Conservation (phyloP, 1,140 invertebrate genomes). For the Drosophila ercepeae region DNA sequence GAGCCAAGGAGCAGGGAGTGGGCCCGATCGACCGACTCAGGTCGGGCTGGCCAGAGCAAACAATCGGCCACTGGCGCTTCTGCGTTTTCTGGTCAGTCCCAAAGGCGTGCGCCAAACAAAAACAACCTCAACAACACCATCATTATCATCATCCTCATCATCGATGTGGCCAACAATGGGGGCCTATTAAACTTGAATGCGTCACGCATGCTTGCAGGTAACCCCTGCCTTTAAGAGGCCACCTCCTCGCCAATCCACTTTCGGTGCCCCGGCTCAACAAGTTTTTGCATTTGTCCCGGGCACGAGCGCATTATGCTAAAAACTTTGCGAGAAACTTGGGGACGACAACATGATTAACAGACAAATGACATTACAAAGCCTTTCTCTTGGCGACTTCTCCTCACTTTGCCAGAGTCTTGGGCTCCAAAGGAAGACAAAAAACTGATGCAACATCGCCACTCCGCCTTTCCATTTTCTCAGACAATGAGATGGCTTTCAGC, state of each 20-base stretch:
- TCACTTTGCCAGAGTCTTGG: conserved; percentile 4
- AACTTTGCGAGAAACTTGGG: conserved; percentile 68
- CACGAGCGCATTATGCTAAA: conserved; percentile 77
- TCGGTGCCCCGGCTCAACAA: conserved; percentile 58
- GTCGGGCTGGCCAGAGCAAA: conserved; percentile 22
- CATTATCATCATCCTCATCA: neutral
- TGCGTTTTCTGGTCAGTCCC: conserved; percentile 14
- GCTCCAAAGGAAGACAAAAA: conserved; percentile 5
- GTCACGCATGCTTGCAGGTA: conserved; percentile 63
- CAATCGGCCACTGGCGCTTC: conserved; percentile 27
- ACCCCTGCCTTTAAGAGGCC: conserved; percentile 1
- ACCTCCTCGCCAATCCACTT: neutral
- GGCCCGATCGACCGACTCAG: conserved; percentile 41
- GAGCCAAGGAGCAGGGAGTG: conserved; percentile 15
- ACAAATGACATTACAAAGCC: conserved; percentile 81
- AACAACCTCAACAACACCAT: conserved; percentile 16
- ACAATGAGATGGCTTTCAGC: conserved; percentile 68
- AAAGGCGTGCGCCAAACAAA: conserved; percentile 36
- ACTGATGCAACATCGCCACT: conserved; percentile 27
- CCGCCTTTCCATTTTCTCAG: conserved; percentile 47
- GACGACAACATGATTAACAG: conserved; percentile 80
- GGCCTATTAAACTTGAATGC: conserved; percentile 69
- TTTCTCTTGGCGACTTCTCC: conserved; percentile 66
- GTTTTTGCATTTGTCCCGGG: conserved; percentile 66
- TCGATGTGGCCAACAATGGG: conserved; percentile 43